A percentile compares a stretch with the other conserved stretches of the same genome.
phyloP scores from a whole-genome alignment of 2,888 invertebrate genomes.

The Noctuana brunneofusca region DNA sequence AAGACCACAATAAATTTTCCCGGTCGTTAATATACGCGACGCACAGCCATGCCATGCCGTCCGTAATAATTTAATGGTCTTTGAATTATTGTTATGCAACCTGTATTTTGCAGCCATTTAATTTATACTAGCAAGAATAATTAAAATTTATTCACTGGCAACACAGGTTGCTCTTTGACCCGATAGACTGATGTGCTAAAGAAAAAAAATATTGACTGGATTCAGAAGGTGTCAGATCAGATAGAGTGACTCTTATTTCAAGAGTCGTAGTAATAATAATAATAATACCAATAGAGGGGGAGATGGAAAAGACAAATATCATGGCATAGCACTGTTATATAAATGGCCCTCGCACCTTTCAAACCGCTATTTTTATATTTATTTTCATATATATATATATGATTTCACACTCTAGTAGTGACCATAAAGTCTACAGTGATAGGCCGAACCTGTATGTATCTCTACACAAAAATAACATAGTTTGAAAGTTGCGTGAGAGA shows the following conservation, averaged over 20 bases:
- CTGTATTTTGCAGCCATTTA: slow-evolving; percentile 3
- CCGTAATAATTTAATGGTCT: slow-evolving; percentile 30
- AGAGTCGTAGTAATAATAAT: too few relatives aligned
- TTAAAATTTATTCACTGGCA: background rate
- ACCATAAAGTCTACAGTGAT: slow-evolving; percentile 41
- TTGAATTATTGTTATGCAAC: slow-evolving; percentile 23
- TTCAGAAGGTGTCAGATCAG: background rate
- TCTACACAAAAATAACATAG: slow-evolving; percentile 42
- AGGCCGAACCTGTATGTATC: slow-evolving; percentile 37
- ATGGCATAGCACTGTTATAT: too few relatives aligned
- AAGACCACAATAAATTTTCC: slow-evolving; percentile 29
- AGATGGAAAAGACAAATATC: too few relatives aligned
- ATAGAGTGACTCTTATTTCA: too few relatives aligned
- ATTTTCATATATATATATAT: too few relatives aligned
- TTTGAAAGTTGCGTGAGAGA: slow-evolving; percentile 45
- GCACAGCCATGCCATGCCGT: slow-evolving; percentile 10
- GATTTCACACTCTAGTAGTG: slow-evolving; percentile 9
- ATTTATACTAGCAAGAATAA: background rate
- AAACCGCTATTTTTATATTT: too few relatives aligned
- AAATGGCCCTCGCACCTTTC: too few relatives aligned
- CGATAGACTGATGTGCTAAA: background rate
- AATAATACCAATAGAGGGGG: too few relatives aligned
- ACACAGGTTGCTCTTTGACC: background rate
- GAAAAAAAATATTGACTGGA: background rate
- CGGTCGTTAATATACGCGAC: slow-evolving; percentile 24